Evolutionary conservation across 2,113 vertebrate genomes (phyloP), one percentile per base, ranked within the genome.

Genomic region (Mohoua ochrocephala): DNA sequence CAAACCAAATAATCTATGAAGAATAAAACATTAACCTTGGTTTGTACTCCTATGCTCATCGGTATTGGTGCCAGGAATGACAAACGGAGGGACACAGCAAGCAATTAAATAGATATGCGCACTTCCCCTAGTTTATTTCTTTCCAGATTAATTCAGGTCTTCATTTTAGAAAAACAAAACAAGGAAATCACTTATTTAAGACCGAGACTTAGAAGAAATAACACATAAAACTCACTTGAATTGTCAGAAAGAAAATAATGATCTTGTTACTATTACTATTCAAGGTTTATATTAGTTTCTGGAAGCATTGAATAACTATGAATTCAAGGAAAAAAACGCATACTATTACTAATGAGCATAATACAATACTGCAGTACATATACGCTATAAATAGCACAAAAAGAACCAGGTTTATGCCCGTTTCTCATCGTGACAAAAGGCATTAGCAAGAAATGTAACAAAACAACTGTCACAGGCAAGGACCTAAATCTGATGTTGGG

Each of bases 161-260:
- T 93, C 78, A 83, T 83, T 91, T 85, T 9, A 87, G 56, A 78
- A 82, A 89, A 94, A 89, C 30, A 96, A 97, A 91, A 54, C 61
- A 47, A 54, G 84, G 86, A 89, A 92, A 92, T 85, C n/a, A 84
- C 23, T 31, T 64, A 67, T 19, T 89, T 70, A 85, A 90, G 52
- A 68, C 13, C 3, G 20, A 39, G 57, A 57, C 57, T 84, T 61
- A 44, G 28, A 54, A 71, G 42, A n/a, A 63, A 27, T 42, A 57
- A 70, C 30, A 87, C 5, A 12, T 28, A 91, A 49, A 65, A 56
- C 16, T 67, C 84, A 70, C 0, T 0, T 26, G n/a, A 95, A 71
- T 5, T 65, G 17, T 47, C 64, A 42, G 23, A 86, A 75, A 73
- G 67, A 64, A 91, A 83, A 64, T 21, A 56, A 90, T 24, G 24